Percentiles rank a stretch among this genome's conserved stretches.
phyloP scores from a whole-genome alignment of 1,140 invertebrate species.

The Homalodisca vitripennis region DNA sequence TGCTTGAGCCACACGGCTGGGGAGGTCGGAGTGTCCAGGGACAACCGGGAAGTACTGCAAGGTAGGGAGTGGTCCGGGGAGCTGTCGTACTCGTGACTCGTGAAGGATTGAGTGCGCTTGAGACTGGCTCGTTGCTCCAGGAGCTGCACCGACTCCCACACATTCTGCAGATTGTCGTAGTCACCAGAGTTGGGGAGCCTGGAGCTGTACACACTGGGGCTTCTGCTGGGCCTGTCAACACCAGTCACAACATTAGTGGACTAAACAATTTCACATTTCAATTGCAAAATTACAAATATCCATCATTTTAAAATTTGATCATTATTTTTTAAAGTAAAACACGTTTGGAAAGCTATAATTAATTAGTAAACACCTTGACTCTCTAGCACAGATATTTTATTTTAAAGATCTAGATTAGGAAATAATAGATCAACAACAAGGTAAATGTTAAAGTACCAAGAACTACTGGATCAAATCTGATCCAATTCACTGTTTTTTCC shows the following conservation, averaged over 20 bases:
- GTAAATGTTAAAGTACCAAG: too few species aligned
- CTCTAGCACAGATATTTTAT: too few species aligned
- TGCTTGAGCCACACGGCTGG: conserved; percentile 62
- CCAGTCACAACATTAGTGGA: neutral
- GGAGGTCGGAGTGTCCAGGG: conserved; percentile 53
- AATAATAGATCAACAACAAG: too few species aligned
- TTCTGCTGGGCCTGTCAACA: neutral
- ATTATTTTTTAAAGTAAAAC: too few species aligned
- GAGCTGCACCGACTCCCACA: conserved; percentile 47
- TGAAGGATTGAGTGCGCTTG: conserved; percentile 41
- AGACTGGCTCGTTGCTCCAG: conserved; percentile 29
- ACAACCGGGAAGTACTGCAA: conserved; percentile 34
- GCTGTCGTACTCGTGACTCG: conserved; percentile 36
- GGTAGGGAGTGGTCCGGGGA: conserved; percentile 32
- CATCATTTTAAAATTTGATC: too few species aligned
- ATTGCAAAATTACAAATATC: too few species aligned
- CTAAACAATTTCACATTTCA: too few species aligned
- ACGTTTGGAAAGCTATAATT: too few species aligned
- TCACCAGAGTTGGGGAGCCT: conserved; percentile 44
- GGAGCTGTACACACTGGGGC: neutral
- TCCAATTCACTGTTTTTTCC: too few species aligned
- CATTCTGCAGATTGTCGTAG: conserved; percentile 52
- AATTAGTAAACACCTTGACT: too few species aligned
- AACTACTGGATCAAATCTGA: too few species aligned
- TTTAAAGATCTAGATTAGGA: too few species aligned